These are phyloP conservation scores for Excalfactoria chinensis DNA, from an alignment of 2,113 vertebrate species.

Conservation along the genomic window DNA sequence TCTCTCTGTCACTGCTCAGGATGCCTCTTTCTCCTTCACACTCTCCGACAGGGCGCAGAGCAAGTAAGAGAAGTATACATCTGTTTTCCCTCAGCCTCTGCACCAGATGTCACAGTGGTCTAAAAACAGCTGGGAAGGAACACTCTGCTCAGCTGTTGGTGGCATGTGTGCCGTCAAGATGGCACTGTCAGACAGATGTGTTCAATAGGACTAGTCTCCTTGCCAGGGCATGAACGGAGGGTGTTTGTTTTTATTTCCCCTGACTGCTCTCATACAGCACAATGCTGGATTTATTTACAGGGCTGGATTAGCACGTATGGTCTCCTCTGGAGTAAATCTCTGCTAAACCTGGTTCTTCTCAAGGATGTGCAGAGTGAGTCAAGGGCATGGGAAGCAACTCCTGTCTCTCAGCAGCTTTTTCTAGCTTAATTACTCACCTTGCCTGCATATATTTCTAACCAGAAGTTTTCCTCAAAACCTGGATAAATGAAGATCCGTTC, in stretches of 20 bases:
- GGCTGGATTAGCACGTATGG: neutral
- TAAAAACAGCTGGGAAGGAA: neutral
- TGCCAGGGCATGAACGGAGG: neutral
- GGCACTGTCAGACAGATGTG: neutral
- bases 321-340: neutral
- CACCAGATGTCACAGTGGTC: neutral
- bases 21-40: neutral
- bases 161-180: neutral
- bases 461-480: neutral
- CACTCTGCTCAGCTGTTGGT: rapidly evolving
- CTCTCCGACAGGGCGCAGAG: neutral
- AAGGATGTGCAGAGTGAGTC: neutral
- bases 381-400: neutral
- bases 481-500: neutral
- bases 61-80: neutral
- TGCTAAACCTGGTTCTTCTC: neutral
- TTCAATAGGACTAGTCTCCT: neutral
- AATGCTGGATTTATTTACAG: neutral
- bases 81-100: neutral
- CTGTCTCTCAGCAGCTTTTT: neutral
- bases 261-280: neutral
- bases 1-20: neutral
- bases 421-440: neutral
- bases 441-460: neutral
- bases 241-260: neutral